Evolutionary conservation across 2,113 vertebrate species (phyloP), one percentile per base, ranked within the genome.

Genomic region (Penelope pileata): DNA sequence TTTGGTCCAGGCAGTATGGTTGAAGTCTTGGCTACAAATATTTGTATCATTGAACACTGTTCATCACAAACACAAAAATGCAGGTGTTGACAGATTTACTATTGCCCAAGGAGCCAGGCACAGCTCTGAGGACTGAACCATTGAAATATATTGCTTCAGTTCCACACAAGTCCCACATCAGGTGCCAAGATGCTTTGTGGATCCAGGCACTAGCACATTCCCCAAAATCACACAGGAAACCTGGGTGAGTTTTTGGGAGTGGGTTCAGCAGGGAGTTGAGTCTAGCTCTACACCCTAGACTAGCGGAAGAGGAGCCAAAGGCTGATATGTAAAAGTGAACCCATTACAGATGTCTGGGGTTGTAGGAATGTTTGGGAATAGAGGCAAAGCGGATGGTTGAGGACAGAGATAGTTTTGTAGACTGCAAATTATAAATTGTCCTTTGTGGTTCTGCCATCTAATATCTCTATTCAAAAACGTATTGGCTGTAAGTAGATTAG

Each of bases 401-500:
- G 58, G 80, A 69, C 16, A 86, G 43, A 3, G 27, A 74, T n/a
- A 81, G 26, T 72, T 88, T 80, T 80, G 43, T 12, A 72, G 43
- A 53, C 36, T 75, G 47, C 12, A 75, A 91, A 81, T 90, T 86
- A 66, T 43, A 83, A 90, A 91, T 60, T n/a, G 27, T 51, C 40
- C 56, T 89, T 68, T 62, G 56, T 82, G 83, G 24, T n/a, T 91
- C 93, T 88, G 43, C 64, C 51, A 30, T 86, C 60, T 88, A 72
- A 88, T 48, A 43, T 87, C 62, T 85, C 84, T 66, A 36, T 91
- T 90, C 17, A 95, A 91, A 95, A 94, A 73, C 40, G 34, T 43
- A 75, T 68, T 56, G 48, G 47, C 51, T 76, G 32, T 45, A 82
- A 94, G 73, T 38, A 93, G 83, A 86, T 95, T 86, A 91, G 83